Conservation (phyloP, 2,113 vertebrate genomes). For the Isurus oxyrinchus region DNA sequence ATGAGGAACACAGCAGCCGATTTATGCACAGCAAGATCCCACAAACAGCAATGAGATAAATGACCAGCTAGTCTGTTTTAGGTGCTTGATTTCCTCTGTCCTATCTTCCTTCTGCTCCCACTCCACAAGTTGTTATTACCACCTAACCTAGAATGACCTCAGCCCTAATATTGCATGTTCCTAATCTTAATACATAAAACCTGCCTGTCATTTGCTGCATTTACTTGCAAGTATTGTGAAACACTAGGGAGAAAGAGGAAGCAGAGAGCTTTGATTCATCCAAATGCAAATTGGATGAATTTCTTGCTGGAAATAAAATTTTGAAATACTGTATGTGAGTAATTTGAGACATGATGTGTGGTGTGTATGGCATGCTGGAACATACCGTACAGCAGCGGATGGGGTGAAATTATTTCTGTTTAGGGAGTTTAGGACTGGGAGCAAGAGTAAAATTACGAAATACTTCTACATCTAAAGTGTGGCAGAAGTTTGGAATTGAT, state of each 20-base stretch:
- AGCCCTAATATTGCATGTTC: background rate
- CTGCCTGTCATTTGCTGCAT: background rate
- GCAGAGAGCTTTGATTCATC: background rate
- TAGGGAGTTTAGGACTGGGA: background rate
- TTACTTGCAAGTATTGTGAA: background rate
- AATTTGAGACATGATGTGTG: background rate
- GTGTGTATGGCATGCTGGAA: background rate
- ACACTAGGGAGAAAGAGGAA: background rate
- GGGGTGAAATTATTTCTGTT: background rate
- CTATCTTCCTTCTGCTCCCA: no score
- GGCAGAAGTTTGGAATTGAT: background rate
- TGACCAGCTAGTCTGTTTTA: background rate
- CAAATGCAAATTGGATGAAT: background rate
- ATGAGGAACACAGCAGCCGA: no score
- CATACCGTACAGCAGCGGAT: no score
- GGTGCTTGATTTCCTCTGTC: no score
- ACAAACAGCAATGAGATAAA: no score
- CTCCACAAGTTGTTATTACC: background rate
- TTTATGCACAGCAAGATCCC: no score
- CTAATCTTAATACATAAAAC: background rate
- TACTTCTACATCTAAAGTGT: background rate
- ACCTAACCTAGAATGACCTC: background rate
- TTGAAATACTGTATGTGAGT: background rate
- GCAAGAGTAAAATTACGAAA: background rate
- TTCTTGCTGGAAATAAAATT: background rate